Conservation (phyloP, 2,797 vertebrate genomes). For the Alcedo atthis region DNA sequence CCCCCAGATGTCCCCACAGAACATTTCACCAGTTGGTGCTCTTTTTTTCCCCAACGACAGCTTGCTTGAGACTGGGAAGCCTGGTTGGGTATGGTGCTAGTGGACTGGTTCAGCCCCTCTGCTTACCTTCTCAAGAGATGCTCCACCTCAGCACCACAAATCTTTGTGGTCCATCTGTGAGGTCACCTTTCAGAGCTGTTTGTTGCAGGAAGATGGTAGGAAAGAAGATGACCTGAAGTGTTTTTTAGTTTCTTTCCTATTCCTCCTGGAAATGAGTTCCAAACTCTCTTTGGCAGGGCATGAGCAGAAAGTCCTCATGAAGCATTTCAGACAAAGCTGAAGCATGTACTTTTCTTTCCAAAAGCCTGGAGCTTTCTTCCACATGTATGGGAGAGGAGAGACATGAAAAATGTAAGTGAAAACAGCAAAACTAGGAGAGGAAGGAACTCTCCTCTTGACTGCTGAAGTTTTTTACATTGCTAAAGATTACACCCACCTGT, state of each 20-base stretch:
- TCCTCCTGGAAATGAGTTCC: background rate
- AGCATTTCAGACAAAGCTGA: background rate
- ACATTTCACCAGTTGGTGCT: background rate
- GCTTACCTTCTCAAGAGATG: background rate
- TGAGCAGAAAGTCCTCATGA: accelerated
- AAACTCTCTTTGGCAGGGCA: accelerated
- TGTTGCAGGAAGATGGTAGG: background rate
- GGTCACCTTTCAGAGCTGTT: background rate
- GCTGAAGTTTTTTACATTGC: background rate
- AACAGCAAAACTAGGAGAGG: background rate
- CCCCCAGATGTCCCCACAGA: accelerated
- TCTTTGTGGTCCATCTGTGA: accelerated
- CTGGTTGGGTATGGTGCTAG: background rate
- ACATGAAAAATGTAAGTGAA: background rate
- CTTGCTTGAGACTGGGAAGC: accelerated
- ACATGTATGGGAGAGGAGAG: accelerated
- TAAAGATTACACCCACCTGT: background rate
- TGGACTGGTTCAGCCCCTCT: background rate
- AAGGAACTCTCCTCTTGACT: background rate
- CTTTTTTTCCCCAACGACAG: background rate
- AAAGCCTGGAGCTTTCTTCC: background rate
- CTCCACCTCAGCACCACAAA: background rate
- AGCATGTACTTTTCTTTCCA: background rate
- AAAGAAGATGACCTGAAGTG: background rate
- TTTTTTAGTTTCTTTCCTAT: background rate